These are phyloP conservation scores for Alethe diademata DNA, from an alignment of 2,113 vertebrate species.

Conservation along the genomic window DNA sequence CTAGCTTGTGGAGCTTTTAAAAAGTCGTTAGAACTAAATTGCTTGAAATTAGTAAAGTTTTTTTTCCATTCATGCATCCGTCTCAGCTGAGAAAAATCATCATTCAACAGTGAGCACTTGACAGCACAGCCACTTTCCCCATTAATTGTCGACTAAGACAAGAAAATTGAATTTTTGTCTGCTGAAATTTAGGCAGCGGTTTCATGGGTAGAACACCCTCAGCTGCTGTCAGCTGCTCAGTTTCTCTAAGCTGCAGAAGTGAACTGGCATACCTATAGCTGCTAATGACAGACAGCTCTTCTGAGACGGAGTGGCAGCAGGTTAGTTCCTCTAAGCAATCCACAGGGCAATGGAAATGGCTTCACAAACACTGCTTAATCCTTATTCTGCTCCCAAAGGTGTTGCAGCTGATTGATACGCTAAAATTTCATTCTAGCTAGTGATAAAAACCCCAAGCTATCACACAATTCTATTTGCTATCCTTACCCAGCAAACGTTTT, in stretches of 20 bases:
- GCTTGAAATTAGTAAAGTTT: not conserved
- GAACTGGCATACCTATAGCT: not conserved
- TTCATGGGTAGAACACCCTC: not conserved
- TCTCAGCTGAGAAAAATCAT: not conserved
- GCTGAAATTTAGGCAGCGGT: not conserved
- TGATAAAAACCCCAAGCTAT: not conserved
- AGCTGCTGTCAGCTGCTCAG: not conserved
- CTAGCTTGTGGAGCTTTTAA: not conserved
- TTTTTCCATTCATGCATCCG: not conserved
- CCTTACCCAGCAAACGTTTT: not conserved
- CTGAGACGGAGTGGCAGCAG: not conserved
- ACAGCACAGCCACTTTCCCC: not conserved
- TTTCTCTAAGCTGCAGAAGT: not conserved
- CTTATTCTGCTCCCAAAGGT: constrained; percentile 21
- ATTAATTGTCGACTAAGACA: not conserved
- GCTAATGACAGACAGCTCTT: not conserved
- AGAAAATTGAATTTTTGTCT: not conserved
- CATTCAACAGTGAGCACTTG: not conserved
- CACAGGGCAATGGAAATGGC: not conserved
- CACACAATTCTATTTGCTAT: not conserved
- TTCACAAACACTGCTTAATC: constrained; percentile 7
- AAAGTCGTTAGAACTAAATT: not conserved
- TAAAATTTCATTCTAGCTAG: not conserved
- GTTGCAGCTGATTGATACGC: constrained; percentile 6
- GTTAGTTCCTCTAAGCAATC: not conserved